Conservation (phyloP, 2,888 invertebrate genomes). For the Machimus atricapillus region DNA sequence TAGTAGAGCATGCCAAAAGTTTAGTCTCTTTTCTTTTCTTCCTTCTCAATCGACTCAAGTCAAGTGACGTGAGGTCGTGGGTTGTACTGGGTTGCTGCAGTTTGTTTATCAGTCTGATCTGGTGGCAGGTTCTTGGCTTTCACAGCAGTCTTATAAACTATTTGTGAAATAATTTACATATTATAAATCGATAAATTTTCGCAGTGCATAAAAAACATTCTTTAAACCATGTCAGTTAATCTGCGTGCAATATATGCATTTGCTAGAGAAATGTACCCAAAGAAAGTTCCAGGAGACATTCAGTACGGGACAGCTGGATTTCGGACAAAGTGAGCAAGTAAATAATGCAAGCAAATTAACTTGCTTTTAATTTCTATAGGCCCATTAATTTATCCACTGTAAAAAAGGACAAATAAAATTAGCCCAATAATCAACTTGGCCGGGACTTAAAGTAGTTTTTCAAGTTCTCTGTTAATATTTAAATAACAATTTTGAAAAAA, state of each 20-base stretch:
- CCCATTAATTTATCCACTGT: not conserved
- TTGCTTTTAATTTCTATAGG: not conserved
- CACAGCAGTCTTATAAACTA: not conserved
- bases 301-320: slow-evolving; percentile 89
- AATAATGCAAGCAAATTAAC: not conserved
- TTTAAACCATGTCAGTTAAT: slow-evolving; percentile 62
- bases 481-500: too few species aligned
- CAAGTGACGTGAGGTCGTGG: not conserved
- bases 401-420: too few species aligned
- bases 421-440: too few species aligned
- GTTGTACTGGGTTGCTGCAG: not conserved
- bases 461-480: too few species aligned
- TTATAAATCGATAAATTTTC: not conserved
- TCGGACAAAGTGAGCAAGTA: slow-evolving; percentile 75
- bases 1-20: not conserved
- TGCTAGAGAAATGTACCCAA: slow-evolving; percentile 79
- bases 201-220: not conserved
- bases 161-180: not conserved
- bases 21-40: not conserved
- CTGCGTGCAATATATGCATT: slow-evolving; percentile 77
- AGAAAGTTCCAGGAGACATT: slow-evolving; percentile 70
- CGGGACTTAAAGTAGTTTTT: too few species aligned
- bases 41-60: not conserved
- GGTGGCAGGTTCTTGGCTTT: not conserved
- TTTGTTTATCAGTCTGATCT: not conserved